These are phyloP conservation scores for Syndactyla subalaris DNA, from an alignment of 2,797 vertebrate genomes.

Conservation along the genomic window DNA sequence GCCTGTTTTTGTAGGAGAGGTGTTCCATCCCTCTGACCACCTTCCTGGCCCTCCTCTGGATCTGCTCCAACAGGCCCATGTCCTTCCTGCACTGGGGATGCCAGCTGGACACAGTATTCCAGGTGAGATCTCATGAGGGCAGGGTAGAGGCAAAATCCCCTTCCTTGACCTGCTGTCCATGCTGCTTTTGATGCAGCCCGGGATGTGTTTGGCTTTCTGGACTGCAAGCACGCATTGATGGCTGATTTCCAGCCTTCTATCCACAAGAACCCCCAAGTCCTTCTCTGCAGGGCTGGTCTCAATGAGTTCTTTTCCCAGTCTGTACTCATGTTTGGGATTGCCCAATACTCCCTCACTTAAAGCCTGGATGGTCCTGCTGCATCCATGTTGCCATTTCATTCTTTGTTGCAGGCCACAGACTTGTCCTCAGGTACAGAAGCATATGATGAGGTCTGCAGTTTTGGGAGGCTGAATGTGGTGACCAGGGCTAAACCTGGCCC, in stretches of 20 bases:
- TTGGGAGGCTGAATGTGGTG: neutral
- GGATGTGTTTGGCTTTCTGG: neutral
- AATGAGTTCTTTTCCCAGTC: neutral
- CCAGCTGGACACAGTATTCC: neutral
- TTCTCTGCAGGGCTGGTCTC: neutral
- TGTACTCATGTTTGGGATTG: neutral
- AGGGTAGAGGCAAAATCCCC: neutral
- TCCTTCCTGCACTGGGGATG: neutral
- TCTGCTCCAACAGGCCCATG: neutral
- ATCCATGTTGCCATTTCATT: neutral
- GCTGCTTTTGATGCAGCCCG: neutral
- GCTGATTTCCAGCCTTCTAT: neutral
- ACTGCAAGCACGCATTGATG: rapidly evolving
- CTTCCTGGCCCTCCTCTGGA: neutral
- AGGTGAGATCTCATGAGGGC: neutral
- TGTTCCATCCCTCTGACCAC: neutral
- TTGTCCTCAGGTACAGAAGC: neutral
- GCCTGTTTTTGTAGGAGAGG: neutral
- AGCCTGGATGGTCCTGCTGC: neutral
- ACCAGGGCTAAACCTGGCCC: rapidly evolving
- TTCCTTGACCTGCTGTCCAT: neutral
- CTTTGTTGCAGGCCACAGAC: neutral
- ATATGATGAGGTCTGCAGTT: neutral
- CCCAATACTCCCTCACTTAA: neutral
- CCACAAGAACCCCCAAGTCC: neutral